Evolutionary conservation across 2,797 vertebrate species (phyloP), one percentile per base, ranked within the genome.

Genomic region (Australoheros facetus): DNA sequence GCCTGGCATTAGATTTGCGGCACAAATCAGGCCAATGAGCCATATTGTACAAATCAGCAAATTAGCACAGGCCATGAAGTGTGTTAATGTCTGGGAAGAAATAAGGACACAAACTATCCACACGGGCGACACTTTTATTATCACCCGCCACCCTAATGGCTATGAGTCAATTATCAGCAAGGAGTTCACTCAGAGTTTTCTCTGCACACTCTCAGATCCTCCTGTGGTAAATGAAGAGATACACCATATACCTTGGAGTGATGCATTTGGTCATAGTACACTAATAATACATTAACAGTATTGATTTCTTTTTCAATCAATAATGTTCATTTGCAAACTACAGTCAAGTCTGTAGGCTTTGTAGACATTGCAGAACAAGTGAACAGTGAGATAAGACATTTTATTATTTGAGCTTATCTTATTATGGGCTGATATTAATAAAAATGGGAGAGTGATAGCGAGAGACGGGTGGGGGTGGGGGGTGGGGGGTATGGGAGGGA

Each of bases 401-500:
- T 85, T 96, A 95, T 95, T 94, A 94, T 97, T 97, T 96, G 94
- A 95, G 96, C 94, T 95, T 95, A 94, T 96, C 94, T 96, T 91
- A 95, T 90, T 86, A 95, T 88, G 94, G 94, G 95, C 94, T 93
- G 94, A 95, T 82, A 87, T 89, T 88, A 85, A 87, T 95, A 96
- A 96, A 51, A 97, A 95, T 94, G 93, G 94, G 94, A 70, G 95
- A 93, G 94, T 37, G 78, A 30, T 9, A 91, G 93, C 2, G 48
- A 91, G 94, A 8, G 55, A 92, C 2, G 32, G 30, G 30, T 1
- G 30, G 30, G 30, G 30, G 30, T 1, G 30, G 30, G 30, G 28
- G 28, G 28, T 3, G 32, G 32, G 92, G 64, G 59, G 66, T 26
- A 26, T 32, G 94, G 94, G 93, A 77, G 80, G 56, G 34, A 23